Conservation (phyloP, 2,888 invertebrate genomes). For the Erebia ligea region DNA sequence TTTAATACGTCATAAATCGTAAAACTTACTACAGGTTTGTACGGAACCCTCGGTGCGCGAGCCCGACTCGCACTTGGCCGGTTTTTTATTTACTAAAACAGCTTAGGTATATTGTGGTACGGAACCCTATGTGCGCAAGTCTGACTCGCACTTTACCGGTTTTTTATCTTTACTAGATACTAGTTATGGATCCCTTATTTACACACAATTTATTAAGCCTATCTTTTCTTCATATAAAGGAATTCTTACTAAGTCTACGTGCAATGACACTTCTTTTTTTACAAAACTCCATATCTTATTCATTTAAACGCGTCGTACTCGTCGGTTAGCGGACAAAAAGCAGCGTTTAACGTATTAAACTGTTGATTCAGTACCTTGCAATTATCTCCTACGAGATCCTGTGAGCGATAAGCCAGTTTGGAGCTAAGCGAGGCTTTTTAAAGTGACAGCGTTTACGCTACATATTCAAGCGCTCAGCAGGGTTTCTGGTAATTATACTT, state of each 20-base stretch:
- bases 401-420: slow-evolving; percentile 28
- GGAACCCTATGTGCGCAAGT: too few relatives aligned
- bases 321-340: slow-evolving; percentile 21
- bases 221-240: neutral
- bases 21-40: too few relatives aligned
- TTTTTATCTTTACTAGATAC: too few relatives aligned
- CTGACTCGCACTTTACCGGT: too few relatives aligned
- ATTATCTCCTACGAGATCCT: slow-evolving; percentile 33
- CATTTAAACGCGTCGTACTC: slow-evolving; percentile 22
- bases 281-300: slow-evolving; percentile 18
- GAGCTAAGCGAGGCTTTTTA: slow-evolving; percentile 25
- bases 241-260: neutral
- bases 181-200: too few relatives aligned
- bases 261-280: slow-evolving; percentile 25
- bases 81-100: too few relatives aligned
- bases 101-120: too few relatives aligned
- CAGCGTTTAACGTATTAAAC: slow-evolving; percentile 26
- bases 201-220: too few relatives aligned
- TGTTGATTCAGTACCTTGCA: slow-evolving; percentile 28
- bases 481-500: slow-evolving; percentile 3
- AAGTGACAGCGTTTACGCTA: slow-evolving; percentile 36
- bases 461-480: slow-evolving; percentile 23
- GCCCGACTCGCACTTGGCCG: too few relatives aligned
- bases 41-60: too few relatives aligned
- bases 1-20: too few relatives aligned